Conservation (phyloP, 2,888 invertebrate species). For the Sarcophaga rosellei region DNA sequence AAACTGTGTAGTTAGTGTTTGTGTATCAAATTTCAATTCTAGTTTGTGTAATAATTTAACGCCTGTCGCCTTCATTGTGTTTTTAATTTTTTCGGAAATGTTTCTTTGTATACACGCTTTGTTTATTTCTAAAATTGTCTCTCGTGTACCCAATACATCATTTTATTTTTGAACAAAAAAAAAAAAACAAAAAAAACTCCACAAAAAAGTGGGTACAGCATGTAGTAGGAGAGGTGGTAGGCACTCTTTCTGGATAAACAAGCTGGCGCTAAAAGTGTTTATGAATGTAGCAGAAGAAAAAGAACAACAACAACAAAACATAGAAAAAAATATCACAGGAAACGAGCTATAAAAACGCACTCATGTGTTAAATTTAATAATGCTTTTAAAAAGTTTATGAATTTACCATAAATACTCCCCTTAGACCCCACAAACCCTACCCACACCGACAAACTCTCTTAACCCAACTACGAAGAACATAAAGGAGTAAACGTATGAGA, state of each 20-base stretch:
- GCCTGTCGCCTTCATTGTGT: too few relatives aligned
- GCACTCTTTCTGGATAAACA: background rate
- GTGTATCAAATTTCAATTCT: too few relatives aligned
- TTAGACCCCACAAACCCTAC: background rate
- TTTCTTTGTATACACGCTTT: background rate
- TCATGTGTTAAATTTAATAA: conserved; percentile 63
- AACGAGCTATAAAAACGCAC: conserved; percentile 64
- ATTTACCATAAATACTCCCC: background rate
- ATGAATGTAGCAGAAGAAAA: background rate
- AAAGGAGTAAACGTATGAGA: background rate
- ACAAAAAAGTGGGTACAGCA: background rate
- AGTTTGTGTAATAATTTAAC: too few relatives aligned
- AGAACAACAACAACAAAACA: background rate
- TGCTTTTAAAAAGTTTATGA: conserved; percentile 14
- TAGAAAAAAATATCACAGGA: conserved; percentile 56
- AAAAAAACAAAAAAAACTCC: background rate
- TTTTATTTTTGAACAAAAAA: conserved; percentile 30
- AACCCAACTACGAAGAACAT: background rate
- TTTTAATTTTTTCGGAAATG: background rate
- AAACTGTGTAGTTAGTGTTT: too few relatives aligned
- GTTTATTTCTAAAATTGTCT: conserved; percentile 16
- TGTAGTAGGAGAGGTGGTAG: background rate
- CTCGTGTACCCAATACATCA: conserved; percentile 40
- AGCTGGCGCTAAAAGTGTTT: conserved; percentile 58
- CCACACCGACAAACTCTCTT: background rate